These are phyloP conservation scores for Erpetoichthys calabaricus DNA, from an alignment of 2,797 vertebrate species.

Conservation along the genomic window DNA sequence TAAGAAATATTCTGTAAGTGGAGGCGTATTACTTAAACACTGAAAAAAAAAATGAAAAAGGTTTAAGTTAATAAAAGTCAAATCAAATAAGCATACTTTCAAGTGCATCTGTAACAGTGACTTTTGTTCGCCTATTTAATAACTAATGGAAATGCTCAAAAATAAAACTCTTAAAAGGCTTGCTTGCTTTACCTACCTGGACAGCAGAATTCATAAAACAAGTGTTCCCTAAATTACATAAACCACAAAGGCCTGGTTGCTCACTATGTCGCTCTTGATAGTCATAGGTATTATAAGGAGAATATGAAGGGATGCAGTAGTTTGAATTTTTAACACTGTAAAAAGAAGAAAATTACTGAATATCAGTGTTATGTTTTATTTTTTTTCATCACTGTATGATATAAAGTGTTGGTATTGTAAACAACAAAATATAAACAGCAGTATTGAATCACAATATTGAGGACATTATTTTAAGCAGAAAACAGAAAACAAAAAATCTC, in stretches of 20 bases:
- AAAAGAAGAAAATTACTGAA: constrained; percentile 20
- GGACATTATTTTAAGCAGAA: no score
- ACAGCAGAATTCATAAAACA: constrained; percentile 98
- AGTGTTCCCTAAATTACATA: constrained; percentile 95
- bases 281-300: constrained; percentile 86
- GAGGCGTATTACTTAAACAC: constrained; percentile 95
- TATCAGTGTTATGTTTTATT: no score
- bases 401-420: neutral
- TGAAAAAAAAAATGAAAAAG: constrained; percentile 37
- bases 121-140: no score
- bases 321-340: constrained; percentile 93
- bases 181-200: constrained; percentile 59
- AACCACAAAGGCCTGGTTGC: constrained; percentile 84
- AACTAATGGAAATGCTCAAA: no score
- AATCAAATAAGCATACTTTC: no score
- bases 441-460: no score
- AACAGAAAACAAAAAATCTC: no score
- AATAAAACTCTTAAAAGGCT: no score
- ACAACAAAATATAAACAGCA: no score
- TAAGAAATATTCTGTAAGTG: constrained; percentile 90
- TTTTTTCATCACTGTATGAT: no score
- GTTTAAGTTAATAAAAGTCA: neutral
- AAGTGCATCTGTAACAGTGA: no score
- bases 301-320: constrained; percentile 85
- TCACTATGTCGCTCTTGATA: constrained; percentile 84